Evolutionary conservation across 2,797 vertebrate species (phyloP), one percentile per base, ranked within the genome.

Genomic region (Cyclopterus lumpus): DNA sequence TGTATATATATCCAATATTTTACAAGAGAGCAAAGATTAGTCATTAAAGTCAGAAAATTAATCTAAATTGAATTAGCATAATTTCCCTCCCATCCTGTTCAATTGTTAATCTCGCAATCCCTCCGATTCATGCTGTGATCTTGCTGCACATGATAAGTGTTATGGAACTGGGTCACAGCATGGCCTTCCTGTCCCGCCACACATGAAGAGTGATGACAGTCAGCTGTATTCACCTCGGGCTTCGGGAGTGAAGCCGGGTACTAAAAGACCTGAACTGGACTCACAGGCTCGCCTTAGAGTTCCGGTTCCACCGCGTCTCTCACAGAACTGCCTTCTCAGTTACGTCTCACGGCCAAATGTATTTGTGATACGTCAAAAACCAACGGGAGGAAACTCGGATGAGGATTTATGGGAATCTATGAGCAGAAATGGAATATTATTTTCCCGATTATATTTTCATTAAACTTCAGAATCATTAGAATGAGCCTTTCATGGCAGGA

Each of bases 1-100:
- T n/a, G n/a, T n/a, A n/a, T n/a, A n/a, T 9, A 14, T 7, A 30
- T 22, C 22, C 20, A 51, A 8, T 16, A 26, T 61, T 69, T 76
- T 14, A 63, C 15, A 7, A 58, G 8, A 42, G 34, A 71, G 49
- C 16, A 64, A 70, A 49, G 8, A 68, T 67, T 30, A 51, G 30
- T 16, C 8, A 61, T 68, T 46, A 22, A 32, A 68, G 20, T 51
- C 7, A 38, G 15, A 38, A 26, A 58, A 12, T 1, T 2, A 14
- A 64, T 49, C 11, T 28, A 42, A 49, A 71, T 26, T 15, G 1
- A 77, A 53, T 71, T 44, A 20, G 32, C 40, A 15, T 40, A 0
- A 1, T 42, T 49, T 46, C 22, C n/a, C 24, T 40, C 32, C 40
- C 10, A 16, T 68, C 16, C 3, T 30, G 24, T 38, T 1, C 1